These are phyloP conservation scores for Heteropelma amictum DNA, from an alignment of 2,888 invertebrate genomes.

Conservation along the genomic window DNA sequence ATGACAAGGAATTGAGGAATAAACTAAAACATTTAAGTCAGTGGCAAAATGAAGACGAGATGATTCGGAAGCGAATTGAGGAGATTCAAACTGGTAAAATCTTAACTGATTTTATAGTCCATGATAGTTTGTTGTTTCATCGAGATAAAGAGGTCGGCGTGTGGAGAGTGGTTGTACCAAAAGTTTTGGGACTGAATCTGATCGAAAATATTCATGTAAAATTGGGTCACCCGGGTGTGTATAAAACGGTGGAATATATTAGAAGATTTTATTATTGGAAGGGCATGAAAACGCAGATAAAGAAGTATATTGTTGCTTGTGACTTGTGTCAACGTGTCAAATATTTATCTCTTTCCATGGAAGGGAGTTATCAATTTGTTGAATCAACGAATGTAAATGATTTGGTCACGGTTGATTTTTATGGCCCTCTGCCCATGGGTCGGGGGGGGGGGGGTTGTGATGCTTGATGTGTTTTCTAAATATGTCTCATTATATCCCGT, in stretches of 20 bases:
- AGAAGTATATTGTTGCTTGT: not conserved
- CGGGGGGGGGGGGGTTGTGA: slow-evolving; percentile 35
- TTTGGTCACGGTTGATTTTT: slow-evolving; percentile 48
- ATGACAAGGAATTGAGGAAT: no score
- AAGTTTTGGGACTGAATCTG: not conserved
- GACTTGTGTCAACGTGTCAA: slow-evolving; percentile 43
- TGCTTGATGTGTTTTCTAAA: slow-evolving; percentile 44
- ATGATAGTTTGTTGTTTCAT: no score
- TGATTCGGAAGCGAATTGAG: no score
- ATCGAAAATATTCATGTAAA: not conserved
- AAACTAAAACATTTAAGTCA: no score
- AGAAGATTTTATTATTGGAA: slow-evolving; percentile 8
- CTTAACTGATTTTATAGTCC: no score
- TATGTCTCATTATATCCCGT: slow-evolving; percentile 39
- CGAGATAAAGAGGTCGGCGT: no score
- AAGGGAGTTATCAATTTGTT: slow-evolving; percentile 34
- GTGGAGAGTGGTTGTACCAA: not conserved
- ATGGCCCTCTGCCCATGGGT: slow-evolving; percentile 48
- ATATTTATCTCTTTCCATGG: slow-evolving; percentile 26
- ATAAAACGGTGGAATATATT: not conserved
- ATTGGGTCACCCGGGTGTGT: not conserved
- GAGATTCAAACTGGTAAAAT: no score
- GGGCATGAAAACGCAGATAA: not conserved
- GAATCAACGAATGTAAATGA: slow-evolving; percentile 18
- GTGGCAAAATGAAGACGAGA: no score